Percentiles rank a stretch among this genome's conserved stretches.
Conservation (phyloP, 2,888 invertebrate species). For the Clostera curtula region DNA sequence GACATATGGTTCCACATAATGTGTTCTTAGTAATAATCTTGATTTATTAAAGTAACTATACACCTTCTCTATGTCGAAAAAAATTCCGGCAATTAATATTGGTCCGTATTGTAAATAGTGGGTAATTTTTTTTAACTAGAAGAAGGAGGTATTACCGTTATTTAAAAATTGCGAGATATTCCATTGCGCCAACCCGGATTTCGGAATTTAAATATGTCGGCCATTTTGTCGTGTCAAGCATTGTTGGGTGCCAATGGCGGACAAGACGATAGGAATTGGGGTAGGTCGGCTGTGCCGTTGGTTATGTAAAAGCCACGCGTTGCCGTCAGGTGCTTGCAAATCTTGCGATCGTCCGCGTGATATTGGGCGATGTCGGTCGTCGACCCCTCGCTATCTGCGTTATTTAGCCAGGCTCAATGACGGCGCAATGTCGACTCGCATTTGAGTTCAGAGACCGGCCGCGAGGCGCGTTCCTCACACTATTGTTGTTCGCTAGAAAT, state of each 20-base stretch:
- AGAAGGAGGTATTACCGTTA: too few species aligned
- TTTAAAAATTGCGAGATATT: too few species aligned
- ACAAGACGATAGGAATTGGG: slow-evolving; percentile 30
- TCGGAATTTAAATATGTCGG: too few species aligned
- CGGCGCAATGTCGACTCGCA: slow-evolving; percentile 67
- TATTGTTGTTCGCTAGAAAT: slow-evolving; percentile 51
- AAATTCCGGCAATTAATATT: too few species aligned
- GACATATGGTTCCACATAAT: too few species aligned
- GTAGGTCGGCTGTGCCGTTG: slow-evolving; percentile 39
- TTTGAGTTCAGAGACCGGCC: slow-evolving; percentile 62
- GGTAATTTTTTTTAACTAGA: too few species aligned
- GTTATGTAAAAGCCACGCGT: slow-evolving; percentile 45
- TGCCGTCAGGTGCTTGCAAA: slow-evolving; percentile 50
- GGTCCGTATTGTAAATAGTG: too few species aligned
- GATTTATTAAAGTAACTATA: too few species aligned
- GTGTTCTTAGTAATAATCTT: too few species aligned
- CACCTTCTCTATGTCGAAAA: too few species aligned
- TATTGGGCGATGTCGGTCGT: slow-evolving; percentile 70
- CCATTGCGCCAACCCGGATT: too few species aligned
- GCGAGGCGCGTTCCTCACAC: slow-evolving; percentile 52
- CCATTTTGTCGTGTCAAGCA: too few species aligned
- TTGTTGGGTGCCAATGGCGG: slow-evolving; percentile 8
- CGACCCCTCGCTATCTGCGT: slow-evolving; percentile 69
- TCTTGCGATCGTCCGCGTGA: slow-evolving; percentile 58
- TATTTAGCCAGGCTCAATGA: slow-evolving; percentile 69